These are phyloP conservation scores for Aspidoscelis tigris DNA, from an alignment of 2,113 vertebrate species.

Conservation along the genomic window DNA sequence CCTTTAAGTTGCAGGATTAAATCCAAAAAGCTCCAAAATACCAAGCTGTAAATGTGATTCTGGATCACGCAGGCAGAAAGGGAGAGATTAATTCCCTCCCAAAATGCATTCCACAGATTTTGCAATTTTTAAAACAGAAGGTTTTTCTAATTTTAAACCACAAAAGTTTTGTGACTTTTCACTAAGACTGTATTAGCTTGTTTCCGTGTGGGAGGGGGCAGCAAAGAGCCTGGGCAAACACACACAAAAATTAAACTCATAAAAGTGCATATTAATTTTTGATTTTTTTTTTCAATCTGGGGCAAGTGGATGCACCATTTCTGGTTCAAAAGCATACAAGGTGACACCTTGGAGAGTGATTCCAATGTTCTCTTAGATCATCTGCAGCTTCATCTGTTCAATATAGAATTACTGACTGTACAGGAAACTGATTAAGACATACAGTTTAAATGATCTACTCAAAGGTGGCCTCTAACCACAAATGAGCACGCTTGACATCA, in stretches of 20 bases:
- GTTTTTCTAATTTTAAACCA: constrained; percentile 30
- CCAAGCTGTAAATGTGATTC: constrained; percentile 51
- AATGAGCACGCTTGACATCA: constrained; percentile 86
- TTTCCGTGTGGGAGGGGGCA: constrained; percentile 16
- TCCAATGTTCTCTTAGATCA: constrained; percentile 70
- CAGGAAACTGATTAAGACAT: constrained; percentile 87
- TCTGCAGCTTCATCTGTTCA: constrained; percentile 77
- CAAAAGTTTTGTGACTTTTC: constrained; percentile 71
- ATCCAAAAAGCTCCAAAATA: constrained; percentile 62
- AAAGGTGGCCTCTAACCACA: constrained; percentile 85
- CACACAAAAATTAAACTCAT: constrained; percentile 51
- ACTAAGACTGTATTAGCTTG: constrained; percentile 58
- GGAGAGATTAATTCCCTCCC: constrained; percentile 60
- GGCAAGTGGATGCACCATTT: constrained; percentile 45
- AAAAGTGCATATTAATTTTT: constrained; percentile 49
- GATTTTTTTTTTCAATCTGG: constrained; percentile 48
- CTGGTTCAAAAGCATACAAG: constrained; percentile 34
- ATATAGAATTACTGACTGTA: constrained; percentile 80
- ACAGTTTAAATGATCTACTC: constrained; percentile 84
- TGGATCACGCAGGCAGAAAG: constrained; percentile 68
- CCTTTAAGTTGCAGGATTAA: constrained; percentile 58
- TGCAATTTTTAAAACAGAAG: constrained; percentile 69
- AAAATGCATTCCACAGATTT: constrained; percentile 65
- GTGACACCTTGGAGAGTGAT: constrained; percentile 66
- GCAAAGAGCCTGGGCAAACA: constrained; percentile 11